These are phyloP conservation scores for Drosophila cyrtoloma DNA, from an alignment of 2,888 invertebrate species.

Conservation along the genomic window DNA sequence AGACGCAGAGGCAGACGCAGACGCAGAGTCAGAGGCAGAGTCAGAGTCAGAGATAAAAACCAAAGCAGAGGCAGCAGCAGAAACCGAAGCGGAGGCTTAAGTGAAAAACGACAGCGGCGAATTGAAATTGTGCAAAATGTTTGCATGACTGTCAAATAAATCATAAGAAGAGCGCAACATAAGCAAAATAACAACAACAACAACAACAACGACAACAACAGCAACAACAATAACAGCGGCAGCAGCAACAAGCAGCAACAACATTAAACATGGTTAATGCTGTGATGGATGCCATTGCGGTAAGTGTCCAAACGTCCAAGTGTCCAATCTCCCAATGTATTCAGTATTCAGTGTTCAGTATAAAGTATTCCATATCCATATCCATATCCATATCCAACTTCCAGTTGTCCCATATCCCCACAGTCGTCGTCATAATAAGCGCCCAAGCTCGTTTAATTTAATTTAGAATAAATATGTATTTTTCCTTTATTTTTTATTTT, in stretches of 20 bases:
- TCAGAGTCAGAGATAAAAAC: slow-evolving; percentile 10
- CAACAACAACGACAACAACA: slow-evolving; percentile 15
- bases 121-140: slow-evolving; percentile 68
- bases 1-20: slow-evolving; percentile 17
- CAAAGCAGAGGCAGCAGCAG: slow-evolving; percentile 7
- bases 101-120: slow-evolving; percentile 40
- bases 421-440: slow-evolving; percentile 17
- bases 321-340: neutral
- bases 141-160: slow-evolving; percentile 69
- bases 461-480: slow-evolving; percentile 55
- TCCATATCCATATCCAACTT: neutral
- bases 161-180: slow-evolving; percentile 55
- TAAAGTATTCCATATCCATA: slow-evolving; percentile 7
- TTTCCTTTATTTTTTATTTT: slow-evolving; percentile 22
- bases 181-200: slow-evolving; percentile 24
- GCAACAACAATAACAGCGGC: slow-evolving; percentile 3
- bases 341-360: neutral
- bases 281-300: slow-evolving; percentile 86
- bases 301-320: slow-evolving; percentile 70
- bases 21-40: slow-evolving; percentile 14
- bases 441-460: slow-evolving; percentile 60
- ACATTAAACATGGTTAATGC: slow-evolving; percentile 84
- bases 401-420: slow-evolving; percentile 34
- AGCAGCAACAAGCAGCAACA: slow-evolving; percentile 15
- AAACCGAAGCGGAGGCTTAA: slow-evolving; percentile 13